These are phyloP conservation scores for Clivina fossor DNA, from an alignment of 2,888 invertebrate genomes.

Conservation along the genomic window DNA sequence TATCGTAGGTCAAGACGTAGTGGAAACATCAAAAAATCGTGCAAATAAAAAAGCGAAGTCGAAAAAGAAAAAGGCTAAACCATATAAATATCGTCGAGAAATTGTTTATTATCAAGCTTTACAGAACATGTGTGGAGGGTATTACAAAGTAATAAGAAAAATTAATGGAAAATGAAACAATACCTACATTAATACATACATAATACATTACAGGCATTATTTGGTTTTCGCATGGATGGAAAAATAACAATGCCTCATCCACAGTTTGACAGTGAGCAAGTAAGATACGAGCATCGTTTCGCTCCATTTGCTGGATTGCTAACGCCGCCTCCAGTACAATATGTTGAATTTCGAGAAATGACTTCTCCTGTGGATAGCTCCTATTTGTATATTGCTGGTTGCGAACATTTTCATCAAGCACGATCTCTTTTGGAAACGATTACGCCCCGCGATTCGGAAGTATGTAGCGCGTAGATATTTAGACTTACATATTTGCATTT, in stretches of 20 bases:
- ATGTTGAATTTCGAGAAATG: constrained; percentile 85
- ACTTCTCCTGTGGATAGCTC: constrained; percentile 62
- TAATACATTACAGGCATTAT: constrained; percentile 68
- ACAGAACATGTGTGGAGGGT: constrained; percentile 93
- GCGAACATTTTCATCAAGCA: constrained; percentile 91
- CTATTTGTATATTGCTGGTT: constrained; percentile 78
- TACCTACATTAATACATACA: constrained; percentile 37
- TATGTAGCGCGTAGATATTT: too few species aligned
- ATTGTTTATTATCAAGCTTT: constrained; percentile 87
- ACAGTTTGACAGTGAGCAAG: constrained; percentile 90
- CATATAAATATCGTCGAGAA: constrained; percentile 71
- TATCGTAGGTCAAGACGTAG: constrained; percentile 66
- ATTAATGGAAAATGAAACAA: too few species aligned
- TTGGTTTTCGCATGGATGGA: constrained; percentile 85
- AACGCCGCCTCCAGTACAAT: constrained; percentile 89
- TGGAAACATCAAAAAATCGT: constrained; percentile 49
- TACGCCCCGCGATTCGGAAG: constrained; percentile 78
- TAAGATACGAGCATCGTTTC: constrained; percentile 93
- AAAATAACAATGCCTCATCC: constrained; percentile 82
- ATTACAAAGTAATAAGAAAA: constrained; percentile 89
- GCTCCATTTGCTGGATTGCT: constrained; percentile 83
- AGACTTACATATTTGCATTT: too few species aligned
- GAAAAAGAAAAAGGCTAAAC: constrained; percentile 66
- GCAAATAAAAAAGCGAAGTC: constrained; percentile 56
- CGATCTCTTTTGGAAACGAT: constrained; percentile 82